Base-by-base conservation (phyloP, 2,888 invertebrate genomes). In the Drepana falcataria region DNA sequence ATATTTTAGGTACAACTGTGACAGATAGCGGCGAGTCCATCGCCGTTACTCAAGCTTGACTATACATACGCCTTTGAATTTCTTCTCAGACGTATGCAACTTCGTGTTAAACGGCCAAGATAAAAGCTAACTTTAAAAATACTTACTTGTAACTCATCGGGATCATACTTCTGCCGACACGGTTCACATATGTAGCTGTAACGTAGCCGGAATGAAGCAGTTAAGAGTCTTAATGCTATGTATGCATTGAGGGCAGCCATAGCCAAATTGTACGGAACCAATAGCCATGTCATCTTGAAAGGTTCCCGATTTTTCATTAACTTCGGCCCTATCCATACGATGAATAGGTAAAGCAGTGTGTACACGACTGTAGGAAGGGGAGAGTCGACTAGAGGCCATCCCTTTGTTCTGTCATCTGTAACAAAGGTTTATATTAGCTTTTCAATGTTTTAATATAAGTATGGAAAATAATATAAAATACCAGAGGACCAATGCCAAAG, bases 131-230 rank as follows among this genome's bases (percentile, higher is more conserved):
- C 21, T 21, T 21, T 21, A 21, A 21, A 21, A 21, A 21, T 21
- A 77, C 81, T 92, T 89, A 97, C 97, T 92, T 96, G 95, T 58
- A 97, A 76, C 79, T 97, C 96, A 76, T 96, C 94, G 0, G 95
- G 94, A 75, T 96, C 94, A 69, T 95, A 93, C 51, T 94, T 93
- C 66, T 95, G 94, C 60, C 94, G 92, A 65, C 97, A 96, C 1
- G 96, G 96, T 78, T 97, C 96, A 77, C 98, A 98, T 34, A 96
- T 94, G 77, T 96, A 96, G 78, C 95, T 96, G 78, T 98, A 98
- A 59, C 94, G 92, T 57, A 96, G 85, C 71, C 94, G 93, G 56
- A 94, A 94, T 2, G 96, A 94, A 2, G 95, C 95, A 33, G 94
- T 92, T 3, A 96, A 84, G 57, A 96, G 76, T 91, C 97, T 95